A percentile compares a stretch with the other conserved stretches of the same genome.
These are phyloP conservation scores for Hirtodrosophila duncani DNA, from an alignment of 2,888 invertebrate species.

Conservation along the genomic window DNA sequence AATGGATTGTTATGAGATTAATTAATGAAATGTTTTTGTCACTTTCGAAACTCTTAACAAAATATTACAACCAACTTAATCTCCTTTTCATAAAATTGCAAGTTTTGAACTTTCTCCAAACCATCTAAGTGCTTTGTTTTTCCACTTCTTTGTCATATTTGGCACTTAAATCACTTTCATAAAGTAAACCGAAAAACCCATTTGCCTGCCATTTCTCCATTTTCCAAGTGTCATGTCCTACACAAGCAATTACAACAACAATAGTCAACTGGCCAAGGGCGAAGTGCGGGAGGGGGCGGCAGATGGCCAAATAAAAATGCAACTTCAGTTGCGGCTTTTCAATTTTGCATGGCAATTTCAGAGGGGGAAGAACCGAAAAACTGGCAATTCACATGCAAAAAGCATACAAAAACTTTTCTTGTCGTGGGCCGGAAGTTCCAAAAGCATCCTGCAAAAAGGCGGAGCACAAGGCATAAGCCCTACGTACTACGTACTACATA, in stretches of 20 bases:
- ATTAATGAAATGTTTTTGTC: no score
- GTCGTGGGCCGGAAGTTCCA: slow-evolving; percentile 48
- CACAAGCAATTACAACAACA: slow-evolving; percentile 69
- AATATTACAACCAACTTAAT: no score
- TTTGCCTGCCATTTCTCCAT: slow-evolving; percentile 19
- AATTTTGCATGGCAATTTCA: slow-evolving; percentile 41
- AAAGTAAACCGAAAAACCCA: slow-evolving; percentile 14
- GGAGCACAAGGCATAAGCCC: slow-evolving; percentile 2
- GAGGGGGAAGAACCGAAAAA: slow-evolving; percentile 47
- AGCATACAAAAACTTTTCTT: slow-evolving; percentile 43
- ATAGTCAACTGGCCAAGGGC: slow-evolving; percentile 32
- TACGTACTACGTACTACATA: slow-evolving; percentile 18
- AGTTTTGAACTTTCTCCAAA: no score
- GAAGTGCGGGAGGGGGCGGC: no score
- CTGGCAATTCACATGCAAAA: slow-evolving; percentile 73
- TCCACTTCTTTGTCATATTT: no score
- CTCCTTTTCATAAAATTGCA: no score
- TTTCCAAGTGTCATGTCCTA: slow-evolving; percentile 48
- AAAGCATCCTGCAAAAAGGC: slow-evolving; percentile 47
- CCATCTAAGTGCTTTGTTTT: no score
- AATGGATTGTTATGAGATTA: no score
- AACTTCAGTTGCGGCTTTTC: slow-evolving; percentile 61
- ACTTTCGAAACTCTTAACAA: no score
- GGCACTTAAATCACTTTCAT: slow-evolving; percentile 39
- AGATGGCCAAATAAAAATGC: slow-evolving; percentile 73